These are phyloP conservation scores for Formica selysi DNA, from an alignment of 1,140 invertebrate species.

Conservation along the genomic window DNA sequence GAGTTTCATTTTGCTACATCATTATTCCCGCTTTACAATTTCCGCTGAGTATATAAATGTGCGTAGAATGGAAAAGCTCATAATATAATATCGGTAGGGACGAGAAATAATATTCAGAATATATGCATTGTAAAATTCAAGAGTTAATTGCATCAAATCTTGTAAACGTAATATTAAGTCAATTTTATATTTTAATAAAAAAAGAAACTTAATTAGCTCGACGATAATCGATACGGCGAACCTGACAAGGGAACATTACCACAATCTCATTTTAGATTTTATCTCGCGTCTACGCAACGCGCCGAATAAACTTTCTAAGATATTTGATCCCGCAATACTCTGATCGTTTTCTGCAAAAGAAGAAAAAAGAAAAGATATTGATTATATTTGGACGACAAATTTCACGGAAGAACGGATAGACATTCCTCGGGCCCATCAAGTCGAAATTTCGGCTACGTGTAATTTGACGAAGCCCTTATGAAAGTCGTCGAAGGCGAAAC, in stretches of 20 bases:
- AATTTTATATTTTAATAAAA: not conserved
- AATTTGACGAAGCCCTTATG: conserved; percentile 64
- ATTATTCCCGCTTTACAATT: conserved; percentile 53
- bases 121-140: not conserved
- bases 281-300: not conserved
- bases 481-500: conserved; percentile 64
- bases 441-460: conserved; percentile 61
- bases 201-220: too few species aligned
- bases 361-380: not conserved
- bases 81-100: not conserved
- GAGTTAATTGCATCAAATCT: conserved; percentile 1
- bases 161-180: not conserved
- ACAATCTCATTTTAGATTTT: not conserved
- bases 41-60: conserved; percentile 25
- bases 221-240: too few species aligned
- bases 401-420: conserved; percentile 27
- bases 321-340: too few species aligned
- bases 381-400: conserved; percentile 22
- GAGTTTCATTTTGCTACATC: conserved; percentile 56
- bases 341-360: not conserved
- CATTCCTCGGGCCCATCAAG: conserved; percentile 39
- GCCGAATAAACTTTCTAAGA: conserved; percentile 25
- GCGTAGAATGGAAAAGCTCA: not conserved
- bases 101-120: conserved; percentile 2
- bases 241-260: not conserved